Evolutionary conservation across 2,888 invertebrate genomes (phyloP).

Genomic region (Drosophila multiciliata): DNA sequence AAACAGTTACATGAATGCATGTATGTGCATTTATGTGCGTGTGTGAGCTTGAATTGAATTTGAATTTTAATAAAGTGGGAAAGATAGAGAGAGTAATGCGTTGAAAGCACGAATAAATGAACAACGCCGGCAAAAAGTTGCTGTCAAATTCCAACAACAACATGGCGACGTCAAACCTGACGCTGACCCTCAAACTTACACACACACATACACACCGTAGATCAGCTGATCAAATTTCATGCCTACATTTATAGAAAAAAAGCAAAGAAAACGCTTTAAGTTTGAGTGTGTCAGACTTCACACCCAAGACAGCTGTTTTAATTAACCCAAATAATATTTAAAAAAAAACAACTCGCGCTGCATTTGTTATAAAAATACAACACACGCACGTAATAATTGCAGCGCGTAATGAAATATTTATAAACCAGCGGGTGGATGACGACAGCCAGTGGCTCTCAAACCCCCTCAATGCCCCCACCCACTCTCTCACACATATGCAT

Average conservation of each 20-base stretch:
- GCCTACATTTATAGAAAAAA: slow-evolving; percentile 50
- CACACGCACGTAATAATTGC: slow-evolving; percentile 27
- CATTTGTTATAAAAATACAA: slow-evolving; percentile 46
- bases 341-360: slow-evolving; percentile 20
- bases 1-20: slow-evolving; percentile 29
- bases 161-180: slow-evolving; percentile 41
- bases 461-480: no score
- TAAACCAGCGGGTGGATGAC: slow-evolving; percentile 30
- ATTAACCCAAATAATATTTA: slow-evolving; percentile 70
- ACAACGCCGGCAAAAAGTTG: slow-evolving; percentile 42
- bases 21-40: slow-evolving; percentile 13
- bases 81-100: slow-evolving; percentile 25
- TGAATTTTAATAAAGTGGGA: slow-evolving; percentile 55
- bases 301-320: slow-evolving; percentile 73
- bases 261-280: slow-evolving; percentile 28
- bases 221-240: slow-evolving; percentile 77
- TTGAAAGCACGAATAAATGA: slow-evolving; percentile 43
- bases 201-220: slow-evolving; percentile 24
- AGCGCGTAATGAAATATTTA: slow-evolving; percentile 27
- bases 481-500: background rate
- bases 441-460: slow-evolving; percentile 30
- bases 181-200: slow-evolving; percentile 69
- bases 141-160: slow-evolving; percentile 42
- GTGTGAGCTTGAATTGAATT: slow-evolving; percentile 44
- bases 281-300: slow-evolving; percentile 37